Evolutionary conservation across 2,797 vertebrate species (phyloP), one percentile per base, ranked within the genome.

Genomic region (Rhabdomys pumilio): DNA sequence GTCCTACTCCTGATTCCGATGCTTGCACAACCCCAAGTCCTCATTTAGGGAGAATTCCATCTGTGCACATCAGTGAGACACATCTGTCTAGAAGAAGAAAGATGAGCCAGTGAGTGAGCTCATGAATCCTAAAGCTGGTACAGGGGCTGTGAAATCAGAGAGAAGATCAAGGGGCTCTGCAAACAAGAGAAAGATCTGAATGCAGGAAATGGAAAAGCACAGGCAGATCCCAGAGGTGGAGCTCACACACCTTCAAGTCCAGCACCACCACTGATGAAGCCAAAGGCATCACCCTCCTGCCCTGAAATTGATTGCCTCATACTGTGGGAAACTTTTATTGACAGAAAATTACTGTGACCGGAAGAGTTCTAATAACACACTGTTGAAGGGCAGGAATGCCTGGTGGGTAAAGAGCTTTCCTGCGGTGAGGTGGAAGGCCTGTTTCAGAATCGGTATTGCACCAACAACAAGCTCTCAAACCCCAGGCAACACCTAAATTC

Each of bases 71-170:
- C 38, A 29, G 14, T 19, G 41, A 69, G 69, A 69, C 47, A 3
- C 6, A 11, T 0, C 29, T 1, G 0, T 0, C 14, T 1, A 1
- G 38, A n/a, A 17, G 19, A 69, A n/a, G 2, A 1, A 26, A 41
- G 59, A 34, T 1, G 5, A 38, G 53, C 26, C 12, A 6, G 19
- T 11, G 38, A 26, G 19, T 3, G 19, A 41, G 44, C 17, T 0
- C 12, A 11, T 29, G 4, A 29, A 7, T 55, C 50, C 13, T 13
- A 24, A 47, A n/a, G 38, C 75, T 11, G 79, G 34, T 3, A 2
- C 34, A 26, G 81, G 73, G 38, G 10, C 31, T n/a, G 22, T 38
- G 44, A n/a, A 13, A 72, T 24, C 29, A 11, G 29, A 20, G 13
- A 0, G 65, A 34, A 0, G 65, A n/a, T 26, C 47, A 8, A 13